A percentile compares a stretch with the other conserved stretches of the same genome.
Evolutionary conservation across 1,140 invertebrate species (phyloP).

Genomic region (Teleopsis dalmanni): DNA sequence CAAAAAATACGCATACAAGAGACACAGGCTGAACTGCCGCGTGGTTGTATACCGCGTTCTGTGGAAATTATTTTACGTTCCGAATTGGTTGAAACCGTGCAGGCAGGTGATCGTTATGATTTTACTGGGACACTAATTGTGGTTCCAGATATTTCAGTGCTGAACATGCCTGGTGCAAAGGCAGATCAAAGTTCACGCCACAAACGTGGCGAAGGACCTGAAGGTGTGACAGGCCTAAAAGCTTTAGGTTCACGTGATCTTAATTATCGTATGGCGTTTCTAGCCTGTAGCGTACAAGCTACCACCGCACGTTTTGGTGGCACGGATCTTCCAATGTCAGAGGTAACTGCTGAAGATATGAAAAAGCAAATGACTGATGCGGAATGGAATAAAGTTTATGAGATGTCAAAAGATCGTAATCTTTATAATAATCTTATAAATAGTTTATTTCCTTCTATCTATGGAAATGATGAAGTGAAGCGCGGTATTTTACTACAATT

Average conservation of each 20-base stretch:
- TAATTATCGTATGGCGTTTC: constrained; percentile 90
- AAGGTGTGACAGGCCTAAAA: constrained; percentile 88
- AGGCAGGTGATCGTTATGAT: constrained; percentile 82
- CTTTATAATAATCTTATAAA: constrained; percentile 86
- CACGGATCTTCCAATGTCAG: constrained; percentile 66
- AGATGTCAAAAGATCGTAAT: constrained; percentile 92
- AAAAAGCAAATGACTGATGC: constrained; percentile 90
- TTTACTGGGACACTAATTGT: constrained; percentile 97
- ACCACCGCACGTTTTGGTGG: constrained; percentile 80
- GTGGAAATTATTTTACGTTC: constrained; percentile 94
- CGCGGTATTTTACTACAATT: constrained; percentile 91
- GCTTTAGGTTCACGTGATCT: constrained; percentile 92
- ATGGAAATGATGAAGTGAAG: constrained; percentile 98
- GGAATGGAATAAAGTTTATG: constrained; percentile 94
- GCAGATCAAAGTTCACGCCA: constrained; percentile 73
- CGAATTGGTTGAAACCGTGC: constrained; percentile 93
- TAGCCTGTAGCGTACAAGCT: constrained; percentile 85
- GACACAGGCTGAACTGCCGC: constrained; percentile 92
- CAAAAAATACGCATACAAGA: constrained; percentile 99
- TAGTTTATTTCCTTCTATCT: constrained; percentile 94
- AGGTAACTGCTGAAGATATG: constrained; percentile 83
- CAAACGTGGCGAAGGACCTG: constrained; percentile 65
- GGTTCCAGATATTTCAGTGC: constrained; percentile 86
- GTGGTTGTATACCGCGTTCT: constrained; percentile 93
- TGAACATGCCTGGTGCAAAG: constrained; percentile 79